phyloP scores from a whole-genome alignment of 2,797 vertebrate species.

The Perodicticus potto region DNA sequence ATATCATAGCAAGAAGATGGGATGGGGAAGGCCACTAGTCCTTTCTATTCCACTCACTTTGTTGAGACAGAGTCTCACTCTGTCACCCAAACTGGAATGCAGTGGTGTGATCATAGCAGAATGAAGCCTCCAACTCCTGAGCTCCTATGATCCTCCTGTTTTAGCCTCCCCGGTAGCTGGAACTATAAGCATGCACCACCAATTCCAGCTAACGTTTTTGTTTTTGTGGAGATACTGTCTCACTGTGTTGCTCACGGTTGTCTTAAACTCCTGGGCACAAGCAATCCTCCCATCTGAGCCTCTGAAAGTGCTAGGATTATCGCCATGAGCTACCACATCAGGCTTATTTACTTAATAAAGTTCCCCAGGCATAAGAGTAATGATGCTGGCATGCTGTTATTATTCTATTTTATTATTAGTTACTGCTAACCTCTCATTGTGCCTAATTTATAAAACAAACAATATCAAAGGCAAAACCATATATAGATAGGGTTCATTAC shows the following conservation, averaged over 20 bases:
- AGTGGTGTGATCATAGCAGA: background rate
- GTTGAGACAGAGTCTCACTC: background rate
- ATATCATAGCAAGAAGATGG: fast-evolving
- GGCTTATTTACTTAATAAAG: background rate
- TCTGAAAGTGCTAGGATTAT: background rate
- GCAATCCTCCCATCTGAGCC: background rate
- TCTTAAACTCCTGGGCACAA: background rate
- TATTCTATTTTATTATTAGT: background rate
- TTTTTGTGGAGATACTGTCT: background rate
- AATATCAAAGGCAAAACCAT: background rate
- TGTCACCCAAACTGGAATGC: background rate
- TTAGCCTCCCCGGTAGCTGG: background rate
- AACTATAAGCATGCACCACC: background rate
- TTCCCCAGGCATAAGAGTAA: background rate
- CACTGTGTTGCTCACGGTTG: background rate
- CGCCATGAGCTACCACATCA: background rate
- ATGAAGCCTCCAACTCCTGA: background rate
- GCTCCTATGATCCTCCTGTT: background rate
- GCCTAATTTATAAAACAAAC: background rate
- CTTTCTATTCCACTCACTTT: background rate
- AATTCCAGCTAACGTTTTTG: background rate
- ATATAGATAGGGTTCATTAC: background rate
- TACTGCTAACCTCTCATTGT: background rate
- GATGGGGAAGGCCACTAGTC: background rate
- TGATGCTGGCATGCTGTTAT: background rate